Conservation (phyloP, 2,888 invertebrate species). For the Catocala fraxini region DNA sequence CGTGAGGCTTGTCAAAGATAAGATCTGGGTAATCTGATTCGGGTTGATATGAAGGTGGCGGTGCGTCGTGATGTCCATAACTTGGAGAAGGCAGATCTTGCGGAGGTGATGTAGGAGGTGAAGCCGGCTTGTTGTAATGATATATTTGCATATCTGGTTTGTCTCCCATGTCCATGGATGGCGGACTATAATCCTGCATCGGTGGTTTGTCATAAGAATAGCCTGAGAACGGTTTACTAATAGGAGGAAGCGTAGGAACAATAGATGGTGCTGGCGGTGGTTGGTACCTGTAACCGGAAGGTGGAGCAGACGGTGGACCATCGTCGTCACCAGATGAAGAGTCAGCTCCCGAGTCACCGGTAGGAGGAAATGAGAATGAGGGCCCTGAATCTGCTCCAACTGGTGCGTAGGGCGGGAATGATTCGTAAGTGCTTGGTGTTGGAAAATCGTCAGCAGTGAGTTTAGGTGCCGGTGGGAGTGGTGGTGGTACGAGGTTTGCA, state of each 20-base stretch:
- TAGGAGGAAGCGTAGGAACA: slow-evolving; percentile 56
- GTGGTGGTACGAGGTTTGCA: slow-evolving; percentile 44
- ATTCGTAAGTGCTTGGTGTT: slow-evolving; percentile 73
- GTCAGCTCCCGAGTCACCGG: slow-evolving; percentile 53
- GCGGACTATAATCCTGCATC: slow-evolving; percentile 58
- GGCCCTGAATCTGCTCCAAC: slow-evolving; percentile 44
- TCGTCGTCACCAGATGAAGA: slow-evolving; percentile 55
- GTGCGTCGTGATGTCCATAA: slow-evolving; percentile 64
- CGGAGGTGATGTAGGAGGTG: slow-evolving; percentile 55
- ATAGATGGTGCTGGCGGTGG: slow-evolving; percentile 54
- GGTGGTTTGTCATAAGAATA: slow-evolving; percentile 78
- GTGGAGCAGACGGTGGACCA: slow-evolving; percentile 50
- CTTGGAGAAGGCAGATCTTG: slow-evolving; percentile 47
- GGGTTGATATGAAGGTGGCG: slow-evolving; percentile 52
- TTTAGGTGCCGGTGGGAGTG: slow-evolving; percentile 46
- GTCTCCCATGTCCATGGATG: slow-evolving; percentile 51
- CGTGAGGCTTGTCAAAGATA: slow-evolving; percentile 70
- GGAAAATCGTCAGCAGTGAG: slow-evolving; percentile 70
- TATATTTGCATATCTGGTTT: slow-evolving; percentile 74
- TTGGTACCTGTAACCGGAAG: slow-evolving; percentile 70
- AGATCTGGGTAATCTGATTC: slow-evolving; percentile 74
- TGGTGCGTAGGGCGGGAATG: slow-evolving; percentile 78
- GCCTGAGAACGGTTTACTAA: slow-evolving; percentile 67
- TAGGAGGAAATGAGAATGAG: slow-evolving; percentile 55
- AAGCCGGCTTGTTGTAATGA: slow-evolving; percentile 65